Base-by-base conservation (phyloP, 1,140 invertebrate genomes). In the Drosophila lowei region DNA sequence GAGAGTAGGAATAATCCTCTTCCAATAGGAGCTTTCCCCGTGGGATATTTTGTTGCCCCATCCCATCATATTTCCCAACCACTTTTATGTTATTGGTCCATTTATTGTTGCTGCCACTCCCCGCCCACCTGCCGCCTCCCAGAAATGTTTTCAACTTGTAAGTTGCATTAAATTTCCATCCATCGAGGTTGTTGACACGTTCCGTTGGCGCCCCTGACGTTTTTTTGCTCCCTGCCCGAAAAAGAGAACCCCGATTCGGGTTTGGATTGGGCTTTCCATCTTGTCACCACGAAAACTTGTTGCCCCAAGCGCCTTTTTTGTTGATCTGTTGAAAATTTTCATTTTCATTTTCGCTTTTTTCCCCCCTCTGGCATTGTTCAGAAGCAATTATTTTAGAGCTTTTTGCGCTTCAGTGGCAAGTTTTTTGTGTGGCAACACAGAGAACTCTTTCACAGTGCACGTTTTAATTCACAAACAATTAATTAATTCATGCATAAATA, bases 401-500 rank as follows among this genome's bases (percentile, higher is more conserved):
- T 68, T 68, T 68, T 57, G 50, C 50, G 65, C 65, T 44, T 48
- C 63, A 67, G 34, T 68, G 23, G 66, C 66, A 70, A 28, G 50
- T 67, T 38, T 79, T 78, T 68, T 74, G 56, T 38, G 57, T 34
- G 46, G 68, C 57, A 38, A 48, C 43, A 46, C 59, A 46, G 44
- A 16, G 11, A 46, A 30, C 23, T 41, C 38, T 70, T 47, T 23
- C 43, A 41, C 81, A 5, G 23, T 25, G 23, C 23, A 86, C 81
- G 83, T 86, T 88, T 86, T 38, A 38, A 38, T 38, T 38, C 34
- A 86, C 85, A 88, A 86, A 86, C 81, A 86, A 81, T 86, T 88
- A 86, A 88, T 86, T 86, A 86, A 86, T 86, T 86, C 81, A 86
- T 86, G 81, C 81, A 86, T 52, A 88, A 81, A 88, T 78, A 86